Evolutionary conservation across 64 coral and sea anemone genomes (phyloP).

Genomic region (Trachythela sp.): DNA sequence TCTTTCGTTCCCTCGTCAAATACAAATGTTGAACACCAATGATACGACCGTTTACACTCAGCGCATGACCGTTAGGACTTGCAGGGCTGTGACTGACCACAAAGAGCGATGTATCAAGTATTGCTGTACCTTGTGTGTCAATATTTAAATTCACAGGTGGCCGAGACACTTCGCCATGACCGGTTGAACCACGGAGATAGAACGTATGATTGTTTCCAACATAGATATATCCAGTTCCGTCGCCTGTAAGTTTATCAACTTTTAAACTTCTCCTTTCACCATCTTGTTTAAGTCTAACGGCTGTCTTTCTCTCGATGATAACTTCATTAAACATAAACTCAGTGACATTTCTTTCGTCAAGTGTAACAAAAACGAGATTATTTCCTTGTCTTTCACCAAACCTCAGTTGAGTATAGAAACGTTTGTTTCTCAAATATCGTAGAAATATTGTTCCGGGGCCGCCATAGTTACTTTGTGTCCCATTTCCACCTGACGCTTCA

Average conservation of each 20-base stretch:
- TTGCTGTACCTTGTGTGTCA: constrained; percentile 63
- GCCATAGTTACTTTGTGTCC: constrained; percentile 41
- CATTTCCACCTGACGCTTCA: constrained; percentile 54
- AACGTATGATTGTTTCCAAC: constrained; percentile 58
- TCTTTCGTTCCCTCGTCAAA: constrained; percentile 69
- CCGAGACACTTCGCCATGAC: constrained; percentile 74
- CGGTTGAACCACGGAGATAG: constrained; percentile 71
- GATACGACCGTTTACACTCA: constrained; percentile 73
- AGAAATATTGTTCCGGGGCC: constrained; percentile 83
- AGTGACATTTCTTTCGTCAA: constrained; percentile 59
- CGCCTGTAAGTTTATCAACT: constrained; percentile 65
- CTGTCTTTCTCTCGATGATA: constrained; percentile 59
- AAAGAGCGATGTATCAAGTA: constrained; percentile 75
- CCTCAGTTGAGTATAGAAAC: constrained; percentile 49
- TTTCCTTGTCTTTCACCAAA: constrained; percentile 53
- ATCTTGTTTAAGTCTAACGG: constrained; percentile 52
- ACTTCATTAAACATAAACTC: constrained; percentile 67
- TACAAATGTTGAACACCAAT: constrained; percentile 70
- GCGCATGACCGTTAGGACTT: constrained; percentile 56
- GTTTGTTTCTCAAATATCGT: constrained; percentile 58
- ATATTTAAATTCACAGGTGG: constrained; percentile 75
- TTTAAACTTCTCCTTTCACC: constrained; percentile 38
- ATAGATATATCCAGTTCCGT: constrained; percentile 76
- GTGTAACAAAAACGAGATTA: constrained; percentile 58
- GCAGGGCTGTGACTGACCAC: constrained; percentile 74